Percentiles rank a stretch among this genome's conserved stretches.
Conservation (phyloP, 2,888 invertebrate species). For the Sinopyrophorus schimmeli region DNA sequence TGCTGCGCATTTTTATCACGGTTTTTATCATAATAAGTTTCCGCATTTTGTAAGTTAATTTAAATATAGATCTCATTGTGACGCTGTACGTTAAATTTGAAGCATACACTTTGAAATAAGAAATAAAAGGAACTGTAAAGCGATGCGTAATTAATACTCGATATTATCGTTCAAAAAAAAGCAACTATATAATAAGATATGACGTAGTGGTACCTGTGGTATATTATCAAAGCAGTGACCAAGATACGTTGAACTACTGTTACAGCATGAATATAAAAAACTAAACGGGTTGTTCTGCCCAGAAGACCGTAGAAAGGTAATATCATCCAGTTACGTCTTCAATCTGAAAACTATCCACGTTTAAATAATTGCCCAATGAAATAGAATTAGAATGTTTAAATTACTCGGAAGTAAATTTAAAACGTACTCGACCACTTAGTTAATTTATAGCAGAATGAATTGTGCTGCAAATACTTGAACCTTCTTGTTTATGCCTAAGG, state of each 20-base stretch:
- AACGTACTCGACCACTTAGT: too few relatives aligned
- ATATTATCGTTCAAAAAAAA: conserved; percentile 28
- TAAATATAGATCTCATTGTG: not conserved
- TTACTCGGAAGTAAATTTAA: not conserved
- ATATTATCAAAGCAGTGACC: conserved; percentile 37
- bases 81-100: conserved; percentile 2
- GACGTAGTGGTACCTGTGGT: conserved; percentile 35
- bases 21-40: conserved; percentile 3
- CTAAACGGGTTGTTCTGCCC: conserved; percentile 29
- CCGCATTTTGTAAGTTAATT: conserved; percentile 5
- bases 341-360: too few relatives aligned
- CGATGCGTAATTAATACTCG: conserved; percentile 29
- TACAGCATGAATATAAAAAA: conserved; percentile 36
- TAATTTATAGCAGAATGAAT: too few relatives aligned
- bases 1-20: not conserved
- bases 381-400: too few relatives aligned
- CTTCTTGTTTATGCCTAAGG: conserved; percentile 33
- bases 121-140: conserved; percentile 22
- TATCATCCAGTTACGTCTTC: conserved; percentile 3
- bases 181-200: conserved; percentile 31
- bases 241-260: conserved; percentile 39
- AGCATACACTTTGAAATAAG: conserved; percentile 1
- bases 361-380: too few relatives aligned
- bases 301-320: conserved; percentile 27
- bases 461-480: conserved; percentile 2